These are phyloP conservation scores for Microtus ochrogaster DNA, from an alignment of 2,113 vertebrate species.

Conservation along the genomic window DNA sequence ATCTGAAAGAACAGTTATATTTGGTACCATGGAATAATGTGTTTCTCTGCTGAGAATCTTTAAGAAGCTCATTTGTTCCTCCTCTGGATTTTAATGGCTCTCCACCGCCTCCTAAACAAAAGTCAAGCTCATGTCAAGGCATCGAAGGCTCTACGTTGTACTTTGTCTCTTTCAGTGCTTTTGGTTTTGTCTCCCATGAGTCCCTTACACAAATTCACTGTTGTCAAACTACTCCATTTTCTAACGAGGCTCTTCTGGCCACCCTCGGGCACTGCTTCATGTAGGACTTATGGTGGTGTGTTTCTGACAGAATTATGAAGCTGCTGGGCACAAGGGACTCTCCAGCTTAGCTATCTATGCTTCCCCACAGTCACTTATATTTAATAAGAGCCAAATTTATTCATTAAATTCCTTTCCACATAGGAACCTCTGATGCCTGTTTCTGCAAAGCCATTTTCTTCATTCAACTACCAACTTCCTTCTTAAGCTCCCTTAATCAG, in stretches of 20 bases:
- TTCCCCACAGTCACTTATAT: not conserved
- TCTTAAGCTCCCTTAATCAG: slow-evolving; percentile 62
- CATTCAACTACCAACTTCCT: slow-evolving; percentile 54
- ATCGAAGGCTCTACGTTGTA: not conserved
- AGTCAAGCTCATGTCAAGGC: not conserved
- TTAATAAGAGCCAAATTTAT: slow-evolving; percentile 13
- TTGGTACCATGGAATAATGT: slow-evolving; percentile 52
- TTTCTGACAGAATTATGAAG: slow-evolving; percentile 28
- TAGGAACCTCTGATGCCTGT: not conserved
- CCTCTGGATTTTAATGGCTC: slow-evolving; percentile 44
- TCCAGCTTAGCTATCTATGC: not conserved
- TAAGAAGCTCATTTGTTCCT: slow-evolving; percentile 40
- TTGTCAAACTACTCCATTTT: slow-evolving; percentile 9
- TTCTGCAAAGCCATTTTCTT: slow-evolving; percentile 68
- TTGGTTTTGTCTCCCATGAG: not conserved
- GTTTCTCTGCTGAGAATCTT: slow-evolving; percentile 55
- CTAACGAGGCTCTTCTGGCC: not conserved
- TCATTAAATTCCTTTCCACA: slow-evolving; percentile 10
- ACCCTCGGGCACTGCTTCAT: not conserved
- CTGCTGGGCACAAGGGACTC: not conserved
- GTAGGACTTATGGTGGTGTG: not conserved
- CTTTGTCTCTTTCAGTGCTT: not conserved
- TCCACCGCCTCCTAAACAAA: slow-evolving; percentile 46
- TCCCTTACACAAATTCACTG: not conserved
- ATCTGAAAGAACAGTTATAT: slow-evolving; percentile 63